Conservation (phyloP, 2,888 invertebrate species). For the Nudaria mundana region DNA sequence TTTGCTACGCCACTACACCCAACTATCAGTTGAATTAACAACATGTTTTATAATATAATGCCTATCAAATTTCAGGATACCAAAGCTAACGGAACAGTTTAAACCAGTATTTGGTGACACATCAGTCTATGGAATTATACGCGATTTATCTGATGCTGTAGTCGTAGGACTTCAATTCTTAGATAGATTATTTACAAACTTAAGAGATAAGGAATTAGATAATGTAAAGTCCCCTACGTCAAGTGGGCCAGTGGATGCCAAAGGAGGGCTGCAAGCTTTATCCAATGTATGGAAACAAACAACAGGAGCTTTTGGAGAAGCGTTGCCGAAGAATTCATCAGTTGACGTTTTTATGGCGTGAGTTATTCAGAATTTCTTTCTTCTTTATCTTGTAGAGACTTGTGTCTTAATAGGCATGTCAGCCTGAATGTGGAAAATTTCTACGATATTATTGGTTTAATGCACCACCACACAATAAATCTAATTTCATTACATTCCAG, state of each 20-base stretch:
- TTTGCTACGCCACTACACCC: no score
- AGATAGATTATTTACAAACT: constrained; percentile 45
- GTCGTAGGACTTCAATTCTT: constrained; percentile 52
- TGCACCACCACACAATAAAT: no score
- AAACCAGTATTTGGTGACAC: constrained; percentile 66
- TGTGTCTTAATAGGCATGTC: no score
- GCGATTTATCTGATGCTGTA: constrained; percentile 48
- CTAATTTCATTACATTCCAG: constrained; percentile 40
- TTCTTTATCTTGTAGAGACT: not conserved
- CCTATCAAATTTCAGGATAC: constrained; percentile 48
- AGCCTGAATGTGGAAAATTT: not conserved
- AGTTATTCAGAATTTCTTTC: constrained; percentile 33
- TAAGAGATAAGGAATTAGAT: constrained; percentile 17
- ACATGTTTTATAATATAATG: no score
- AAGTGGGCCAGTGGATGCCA: constrained; percentile 16
- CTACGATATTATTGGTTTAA: not conserved
- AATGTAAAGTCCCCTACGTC: constrained; percentile 16
- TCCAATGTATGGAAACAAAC: constrained; percentile 46
- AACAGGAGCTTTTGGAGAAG: constrained; percentile 37
- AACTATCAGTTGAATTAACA: no score
- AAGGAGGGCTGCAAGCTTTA: constrained; percentile 27
- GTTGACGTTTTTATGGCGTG: constrained; percentile 62
- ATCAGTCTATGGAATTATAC: constrained; percentile 50
- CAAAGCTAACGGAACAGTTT: constrained; percentile 58
- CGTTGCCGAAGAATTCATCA: constrained; percentile 29